Evolutionary conservation across 1,140 invertebrate genomes (phyloP).

Genomic region (Phocides pigmalion): DNA sequence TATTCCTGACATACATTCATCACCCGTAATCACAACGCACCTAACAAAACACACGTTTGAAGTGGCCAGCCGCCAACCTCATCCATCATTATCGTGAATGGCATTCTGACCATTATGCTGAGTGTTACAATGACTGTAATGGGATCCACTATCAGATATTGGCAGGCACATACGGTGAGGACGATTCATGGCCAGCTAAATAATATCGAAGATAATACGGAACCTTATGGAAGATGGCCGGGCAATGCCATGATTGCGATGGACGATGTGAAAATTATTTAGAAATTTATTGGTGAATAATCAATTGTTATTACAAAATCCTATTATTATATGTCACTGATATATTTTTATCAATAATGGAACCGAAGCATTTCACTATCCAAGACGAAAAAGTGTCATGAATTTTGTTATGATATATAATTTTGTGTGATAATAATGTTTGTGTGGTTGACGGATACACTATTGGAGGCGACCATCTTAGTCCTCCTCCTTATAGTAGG

Average conservation of each 20-base stretch:
- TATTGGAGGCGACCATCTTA: too few species aligned
- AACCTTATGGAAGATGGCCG: constrained; percentile 8
- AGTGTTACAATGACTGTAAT: constrained; percentile 44
- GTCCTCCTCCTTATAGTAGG: too few species aligned
- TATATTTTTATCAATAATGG: too few species aligned
- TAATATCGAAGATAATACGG: constrained; percentile 19
- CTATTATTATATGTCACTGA: too few species aligned
- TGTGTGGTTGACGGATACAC: too few species aligned
- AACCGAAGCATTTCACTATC: too few species aligned
- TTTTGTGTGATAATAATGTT: too few species aligned
- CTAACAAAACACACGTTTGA: constrained; percentile 35
- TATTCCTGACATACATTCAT: constrained; percentile 31
- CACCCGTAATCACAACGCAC: constrained; percentile 27
- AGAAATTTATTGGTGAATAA: too few species aligned
- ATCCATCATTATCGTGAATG: constrained; percentile 49
- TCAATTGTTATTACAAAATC: too few species aligned
- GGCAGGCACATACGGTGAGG: constrained; percentile 37
- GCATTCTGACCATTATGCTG: constrained; percentile 47
- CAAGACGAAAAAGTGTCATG: too few species aligned
- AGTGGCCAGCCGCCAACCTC: constrained; percentile 46
- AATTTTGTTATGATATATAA: too few species aligned
- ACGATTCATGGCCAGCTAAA: constrained; percentile 31
- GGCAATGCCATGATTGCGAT: background rate
- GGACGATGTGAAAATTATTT: too few species aligned
- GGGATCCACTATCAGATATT: constrained; percentile 42